Evolutionary conservation across 1,140 invertebrate species (phyloP).

Genomic region (Bathynomus jamesi): DNA sequence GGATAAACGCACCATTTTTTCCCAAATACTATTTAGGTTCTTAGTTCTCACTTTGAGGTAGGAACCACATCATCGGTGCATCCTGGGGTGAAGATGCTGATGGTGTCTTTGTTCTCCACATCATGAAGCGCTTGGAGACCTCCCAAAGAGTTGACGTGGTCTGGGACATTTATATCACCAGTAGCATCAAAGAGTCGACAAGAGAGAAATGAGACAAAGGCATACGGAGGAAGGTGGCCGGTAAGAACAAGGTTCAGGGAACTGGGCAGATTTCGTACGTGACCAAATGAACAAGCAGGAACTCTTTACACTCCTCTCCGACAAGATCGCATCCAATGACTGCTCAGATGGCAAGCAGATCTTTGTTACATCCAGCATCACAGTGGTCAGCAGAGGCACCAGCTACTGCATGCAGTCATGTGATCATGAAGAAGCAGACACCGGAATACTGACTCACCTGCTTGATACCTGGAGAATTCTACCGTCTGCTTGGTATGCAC

Average conservation of each 20-base stretch:
- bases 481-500: neutral
- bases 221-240: neutral
- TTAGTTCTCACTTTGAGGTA: no score
- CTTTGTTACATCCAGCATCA: constrained; percentile 6
- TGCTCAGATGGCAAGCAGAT: neutral
- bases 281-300: constrained; percentile 8
- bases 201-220: no score
- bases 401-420: constrained; percentile 3
- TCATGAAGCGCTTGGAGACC: no score
- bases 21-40: no score
- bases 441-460: neutral
- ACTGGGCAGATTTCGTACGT: constrained; percentile 7
- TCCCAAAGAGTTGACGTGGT: no score
- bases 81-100: no score
- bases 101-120: no score
- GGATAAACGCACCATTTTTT: no score
- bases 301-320: constrained; percentile 10
- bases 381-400: neutral
- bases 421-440: constrained; percentile 15
- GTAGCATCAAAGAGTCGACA: no score
- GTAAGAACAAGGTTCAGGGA: constrained; percentile 9
- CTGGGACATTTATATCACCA: no score
- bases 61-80: no score
- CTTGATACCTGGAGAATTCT: constrained; percentile 8
- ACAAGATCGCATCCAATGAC: constrained; percentile 7